These are phyloP conservation scores for Cliona cf. orientalis DNA, from an alignment of 37 sponge, comb jelly and placozoan species.

Conservation along the genomic window DNA sequence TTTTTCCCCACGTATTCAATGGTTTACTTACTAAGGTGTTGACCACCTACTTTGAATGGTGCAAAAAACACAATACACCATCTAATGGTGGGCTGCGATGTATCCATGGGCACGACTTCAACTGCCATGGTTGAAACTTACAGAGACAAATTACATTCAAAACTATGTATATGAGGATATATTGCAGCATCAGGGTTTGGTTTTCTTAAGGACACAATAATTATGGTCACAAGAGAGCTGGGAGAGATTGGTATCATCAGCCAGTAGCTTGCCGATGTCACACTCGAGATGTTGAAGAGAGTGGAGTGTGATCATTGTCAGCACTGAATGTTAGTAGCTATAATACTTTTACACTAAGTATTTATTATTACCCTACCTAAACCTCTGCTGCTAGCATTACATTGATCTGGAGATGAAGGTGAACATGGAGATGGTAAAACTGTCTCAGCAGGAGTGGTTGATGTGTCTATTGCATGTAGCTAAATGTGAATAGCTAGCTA, in stretches of 20 bases:
- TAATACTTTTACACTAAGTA: no score
- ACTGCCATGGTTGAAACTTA: slow-evolving; percentile 19
- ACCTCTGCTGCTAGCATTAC: no score
- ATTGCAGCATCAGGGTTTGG: neutral
- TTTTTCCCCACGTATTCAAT: slow-evolving; percentile 2
- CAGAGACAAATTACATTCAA: neutral
- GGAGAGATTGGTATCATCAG: neutral
- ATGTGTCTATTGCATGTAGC: no score
- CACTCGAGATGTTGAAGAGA: neutral
- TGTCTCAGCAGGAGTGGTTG: no score
- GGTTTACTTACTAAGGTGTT: slow-evolving; percentile 11
- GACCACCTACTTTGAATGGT: slow-evolving; percentile 7
- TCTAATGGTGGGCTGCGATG: slow-evolving; percentile 19
- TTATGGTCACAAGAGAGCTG: neutral
- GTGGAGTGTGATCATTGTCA: no score
- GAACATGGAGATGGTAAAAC: no score
- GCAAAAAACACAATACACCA: slow-evolving; percentile 36
- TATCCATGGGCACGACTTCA: slow-evolving; percentile 23
- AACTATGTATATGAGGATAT: neutral
- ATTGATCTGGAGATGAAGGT: no score
- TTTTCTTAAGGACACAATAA: neutral
- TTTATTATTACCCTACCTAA: no score
- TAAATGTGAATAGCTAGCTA: no score
- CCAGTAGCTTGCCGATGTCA: neutral
- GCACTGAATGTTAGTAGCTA: no score